phyloP scores from a whole-genome alignment of 2,113 vertebrate genomes.

The Periophthalmus modestus region DNA sequence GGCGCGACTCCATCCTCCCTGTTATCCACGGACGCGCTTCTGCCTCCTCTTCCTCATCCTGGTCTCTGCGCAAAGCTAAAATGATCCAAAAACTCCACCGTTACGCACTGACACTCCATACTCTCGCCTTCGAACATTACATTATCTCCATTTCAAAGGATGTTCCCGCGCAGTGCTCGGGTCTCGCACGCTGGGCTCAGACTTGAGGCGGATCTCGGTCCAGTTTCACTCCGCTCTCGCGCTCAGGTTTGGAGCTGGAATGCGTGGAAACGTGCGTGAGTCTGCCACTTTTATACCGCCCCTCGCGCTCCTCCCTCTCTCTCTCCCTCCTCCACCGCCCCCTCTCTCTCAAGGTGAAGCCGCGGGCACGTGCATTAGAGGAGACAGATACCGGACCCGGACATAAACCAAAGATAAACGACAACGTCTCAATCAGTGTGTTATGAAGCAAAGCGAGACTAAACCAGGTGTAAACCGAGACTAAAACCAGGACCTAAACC shows the following conservation, averaged over 20 bases:
- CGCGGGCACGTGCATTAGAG: too few relatives aligned
- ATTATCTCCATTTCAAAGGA: neutral
- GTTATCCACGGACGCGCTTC: slow-evolving; percentile 3
- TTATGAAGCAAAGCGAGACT: neutral
- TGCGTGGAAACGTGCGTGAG: neutral
- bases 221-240: neutral
- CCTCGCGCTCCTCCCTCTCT: neutral
- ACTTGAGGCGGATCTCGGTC: neutral
- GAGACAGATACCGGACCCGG: too few relatives aligned
- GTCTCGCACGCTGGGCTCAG: neutral
- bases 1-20: slow-evolving; percentile 32
- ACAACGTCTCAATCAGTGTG: too few relatives aligned
- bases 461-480: too few relatives aligned
- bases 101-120: neutral
- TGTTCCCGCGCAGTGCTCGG: neutral
- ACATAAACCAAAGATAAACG: too few relatives aligned
- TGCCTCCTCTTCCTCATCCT: slow-evolving; percentile 55
- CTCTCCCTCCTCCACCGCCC: neutral
- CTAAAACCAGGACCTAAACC: too few relatives aligned
- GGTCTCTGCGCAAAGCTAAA: neutral
- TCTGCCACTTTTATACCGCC: slow-evolving; percentile 2
- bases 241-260: neutral
- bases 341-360: too few relatives aligned
- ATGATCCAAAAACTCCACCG: neutral
- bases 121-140: neutral